Evolutionary conservation across 2,888 invertebrate species (phyloP), one percentile per base, ranked within the genome.

Genomic region (Heliconius hortense): DNA sequence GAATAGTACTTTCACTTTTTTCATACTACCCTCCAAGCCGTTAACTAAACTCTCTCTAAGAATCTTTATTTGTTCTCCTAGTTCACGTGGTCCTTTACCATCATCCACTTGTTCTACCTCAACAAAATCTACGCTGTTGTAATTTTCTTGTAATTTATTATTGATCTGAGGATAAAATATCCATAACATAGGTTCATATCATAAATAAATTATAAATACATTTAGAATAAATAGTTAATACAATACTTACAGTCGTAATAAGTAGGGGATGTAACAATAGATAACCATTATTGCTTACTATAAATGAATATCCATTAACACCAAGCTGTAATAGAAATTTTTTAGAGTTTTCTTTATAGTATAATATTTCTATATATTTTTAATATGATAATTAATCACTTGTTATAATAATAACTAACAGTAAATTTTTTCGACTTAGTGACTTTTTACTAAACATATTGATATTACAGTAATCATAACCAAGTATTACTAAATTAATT

Each of bases 251-350:
- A 84, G 97, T 96, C 21, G 99, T 98, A 80, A 98, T 95, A 79
- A 98, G 95, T 85, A 99, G 97, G 0, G 99, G 99, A 95, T 99
- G 99, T 82, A 98, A 95, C 74, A 99, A 94, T 63, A 99, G 95
- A 89, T 98, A 99, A 2, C 99, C 99, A 89, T 99, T 99, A 89
- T 99, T 99, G 83, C 98, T 99, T 28, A 99, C 97, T 82, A 99
- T 97, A 90, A 99, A 99, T 1, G 98, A 97, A 91, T 99, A 99
- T 0, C 98, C 99, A 88, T 98, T 98, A 0, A 98, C 98, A 39
- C 99, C 99, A 74, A 99, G 96, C 97, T 98, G 93, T 82, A 95
- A 94, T 62, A 66, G 71, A 74, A 75, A 74, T n/a, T 67, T 24
- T 28, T 31, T 53, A 60, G 35, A 13, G 4, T 1, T 62, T 63